Percentiles rank a stretch among this genome's conserved stretches.
These are phyloP conservation scores for Sinodicranocentrus sp. DNA, from an alignment of 2,888 invertebrate genomes.

Conservation along the genomic window DNA sequence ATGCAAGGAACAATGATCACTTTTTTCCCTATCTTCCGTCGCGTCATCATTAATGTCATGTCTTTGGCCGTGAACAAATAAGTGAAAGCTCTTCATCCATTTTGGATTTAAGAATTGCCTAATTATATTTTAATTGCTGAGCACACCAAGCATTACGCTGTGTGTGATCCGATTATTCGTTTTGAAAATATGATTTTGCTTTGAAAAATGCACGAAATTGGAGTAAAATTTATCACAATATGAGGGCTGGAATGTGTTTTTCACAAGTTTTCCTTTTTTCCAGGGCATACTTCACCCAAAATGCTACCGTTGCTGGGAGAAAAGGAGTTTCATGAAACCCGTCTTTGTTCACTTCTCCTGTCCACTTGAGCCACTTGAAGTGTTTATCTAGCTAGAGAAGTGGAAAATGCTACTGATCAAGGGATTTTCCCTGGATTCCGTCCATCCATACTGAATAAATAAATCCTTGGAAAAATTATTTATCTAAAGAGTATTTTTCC, in stretches of 20 bases:
- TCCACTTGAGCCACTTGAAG: conserved; percentile 7
- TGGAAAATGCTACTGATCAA: conserved; percentile 23
- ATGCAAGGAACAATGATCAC: no score
- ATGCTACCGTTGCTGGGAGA: no score
- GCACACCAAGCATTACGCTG: no score
- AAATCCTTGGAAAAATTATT: conserved; percentile 16
- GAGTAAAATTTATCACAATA: no score
- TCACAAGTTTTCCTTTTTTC: neutral
- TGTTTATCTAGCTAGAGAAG: conserved; percentile 42
- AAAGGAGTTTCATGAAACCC: conserved; percentile 13
- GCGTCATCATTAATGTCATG: no score
- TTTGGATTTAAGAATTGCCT: neutral
- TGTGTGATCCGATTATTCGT: no score
- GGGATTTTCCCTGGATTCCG: neutral
- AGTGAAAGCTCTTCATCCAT: conserved; percentile 4
- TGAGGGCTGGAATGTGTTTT: conserved; percentile 8
- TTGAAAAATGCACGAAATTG: no score
- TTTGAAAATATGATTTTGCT: no score
- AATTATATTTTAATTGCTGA: conserved; percentile 2
- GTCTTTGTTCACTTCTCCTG: conserved; percentile 33
- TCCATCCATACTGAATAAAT: conserved; percentile 30
- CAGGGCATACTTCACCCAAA: neutral
- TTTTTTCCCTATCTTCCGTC: no score
- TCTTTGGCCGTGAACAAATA: no score
- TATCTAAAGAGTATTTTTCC: conserved; percentile 3